Base-by-base conservation (phyloP, 2,113 vertebrate species). In the Chrysochloris asiatica region DNA sequence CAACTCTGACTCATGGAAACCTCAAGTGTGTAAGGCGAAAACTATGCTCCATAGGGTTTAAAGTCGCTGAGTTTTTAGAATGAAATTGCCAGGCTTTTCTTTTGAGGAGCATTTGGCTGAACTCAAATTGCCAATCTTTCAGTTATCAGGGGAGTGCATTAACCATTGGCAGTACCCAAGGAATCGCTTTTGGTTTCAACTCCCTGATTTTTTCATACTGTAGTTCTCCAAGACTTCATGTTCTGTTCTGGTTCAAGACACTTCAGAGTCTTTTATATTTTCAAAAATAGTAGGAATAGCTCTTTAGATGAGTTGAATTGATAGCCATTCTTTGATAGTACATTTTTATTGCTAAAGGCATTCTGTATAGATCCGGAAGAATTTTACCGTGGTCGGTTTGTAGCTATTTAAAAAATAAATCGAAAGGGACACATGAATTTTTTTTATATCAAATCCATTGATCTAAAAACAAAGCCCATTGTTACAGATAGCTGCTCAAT, bases 371-470 rank as follows among this genome's bases (percentile, higher is more conserved):
- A 91, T 36, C 59, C 63, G 71, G 67, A 92, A 84, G 69, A 54
- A 38, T 89, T 93, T 95, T 93, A 56, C 63, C 87, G 33, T 79
- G 36, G 89, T 59, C 36, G 17, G 36, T 83, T 95, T 91, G 94
- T n/a, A 86, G 89, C 88, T 95, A 38, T 88, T 91, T 95, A 94
- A 75, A 92, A 92, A 89, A 78, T 92, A 92, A 95, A 91, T 77
- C 90, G 89, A 90, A 95, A 86, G 59, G 88, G 78, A 83, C 81
- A 90, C 36, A 56, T 92, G 67, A 86, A 86, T 95, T 94, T 95
- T 95, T n/a, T n/a, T n/a, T n/a, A n/a, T 69, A 94, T 95, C 54
- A 95, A 93, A 63, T 87, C n/a, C 78, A 92, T 84, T 4, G 19
- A 65, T 96, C 81, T 94, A 83, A 88, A 93, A 93, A 83, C 71